A percentile compares a stretch with the other conserved stretches of the same genome.
Conservation (phyloP, 1,140 invertebrate genomes). For the Eriosoma lanigerum region DNA sequence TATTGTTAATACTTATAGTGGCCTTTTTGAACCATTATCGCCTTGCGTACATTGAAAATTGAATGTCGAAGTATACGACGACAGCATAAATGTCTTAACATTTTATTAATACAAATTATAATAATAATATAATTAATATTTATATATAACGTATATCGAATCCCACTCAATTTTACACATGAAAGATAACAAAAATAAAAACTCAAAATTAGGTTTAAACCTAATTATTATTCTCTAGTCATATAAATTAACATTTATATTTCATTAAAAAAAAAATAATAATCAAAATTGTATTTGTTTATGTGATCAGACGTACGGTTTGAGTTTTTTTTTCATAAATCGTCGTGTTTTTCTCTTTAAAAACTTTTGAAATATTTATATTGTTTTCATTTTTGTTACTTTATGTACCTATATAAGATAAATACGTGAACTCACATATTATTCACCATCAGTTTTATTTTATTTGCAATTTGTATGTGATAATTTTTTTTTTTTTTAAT, state of each 20-base stretch:
- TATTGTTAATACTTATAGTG: not conserved
- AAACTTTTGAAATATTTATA: conserved; percentile 35
- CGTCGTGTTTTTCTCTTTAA: conserved; percentile 25
- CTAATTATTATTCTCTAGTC: conserved; percentile 50
- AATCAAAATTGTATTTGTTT: conserved; percentile 51
- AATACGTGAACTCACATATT: conserved; percentile 3
- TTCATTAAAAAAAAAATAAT: conserved; percentile 48
- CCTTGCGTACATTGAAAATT: not conserved
- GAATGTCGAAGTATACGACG: not conserved
- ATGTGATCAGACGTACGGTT: conserved; percentile 38
- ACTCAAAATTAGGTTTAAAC: conserved; percentile 26
- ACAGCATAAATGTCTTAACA: not conserved
- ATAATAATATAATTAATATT: too few relatives aligned
- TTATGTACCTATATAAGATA: conserved; percentile 2
- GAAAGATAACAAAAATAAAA: conserved; percentile 27
- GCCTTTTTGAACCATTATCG: conserved; percentile 11
- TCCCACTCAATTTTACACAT: conserved; percentile 17
- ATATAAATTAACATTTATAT: conserved; percentile 50
- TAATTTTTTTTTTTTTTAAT: conserved; percentile 30
- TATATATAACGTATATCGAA: conserved; percentile 7
- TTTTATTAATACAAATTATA: conserved; percentile 1
- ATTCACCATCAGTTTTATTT: conserved; percentile 36
- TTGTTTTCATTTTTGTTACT: conserved; percentile 48
- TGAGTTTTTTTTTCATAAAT: conserved; percentile 27
- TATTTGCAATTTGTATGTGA: conserved; percentile 48